These are phyloP conservation scores for Sorex fumeus DNA, from an alignment of 2,113 vertebrate species.

Conservation along the genomic window DNA sequence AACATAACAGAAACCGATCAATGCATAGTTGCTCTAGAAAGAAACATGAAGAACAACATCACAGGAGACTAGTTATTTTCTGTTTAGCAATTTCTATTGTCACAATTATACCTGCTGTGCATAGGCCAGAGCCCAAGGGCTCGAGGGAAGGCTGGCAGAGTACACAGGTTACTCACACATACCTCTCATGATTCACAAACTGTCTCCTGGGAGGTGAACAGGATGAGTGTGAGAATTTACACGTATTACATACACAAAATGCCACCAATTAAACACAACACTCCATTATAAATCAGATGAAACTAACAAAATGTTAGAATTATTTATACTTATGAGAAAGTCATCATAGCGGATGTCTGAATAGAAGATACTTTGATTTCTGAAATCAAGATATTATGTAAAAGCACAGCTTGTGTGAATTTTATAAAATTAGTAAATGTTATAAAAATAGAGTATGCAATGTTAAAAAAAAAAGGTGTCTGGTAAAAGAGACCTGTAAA, in stretches of 20 bases:
- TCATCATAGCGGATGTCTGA: background rate
- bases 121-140: accelerated
- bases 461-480: background rate
- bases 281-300: background rate
- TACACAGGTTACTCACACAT: too few species aligned
- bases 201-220: background rate
- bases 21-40: slow-evolving; percentile 22
- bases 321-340: background rate
- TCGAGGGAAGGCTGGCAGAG: background rate
- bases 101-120: background rate
- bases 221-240: background rate
- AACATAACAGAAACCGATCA: background rate
- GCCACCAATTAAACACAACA: slow-evolving; percentile 24
- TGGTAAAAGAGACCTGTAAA: slow-evolving; percentile 13
- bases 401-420: background rate
- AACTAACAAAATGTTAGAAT: background rate
- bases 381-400: background rate
- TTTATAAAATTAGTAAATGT: slow-evolving; percentile 16
- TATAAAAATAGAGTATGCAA: background rate
- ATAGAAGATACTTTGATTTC: slow-evolving; percentile 17
- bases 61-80: background rate
- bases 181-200: background rate
- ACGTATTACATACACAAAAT: background rate
- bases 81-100: background rate
- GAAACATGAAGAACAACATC: slow-evolving; percentile 9